Conservation (phyloP, 2,888 invertebrate species). For the Aplocera efformata region DNA sequence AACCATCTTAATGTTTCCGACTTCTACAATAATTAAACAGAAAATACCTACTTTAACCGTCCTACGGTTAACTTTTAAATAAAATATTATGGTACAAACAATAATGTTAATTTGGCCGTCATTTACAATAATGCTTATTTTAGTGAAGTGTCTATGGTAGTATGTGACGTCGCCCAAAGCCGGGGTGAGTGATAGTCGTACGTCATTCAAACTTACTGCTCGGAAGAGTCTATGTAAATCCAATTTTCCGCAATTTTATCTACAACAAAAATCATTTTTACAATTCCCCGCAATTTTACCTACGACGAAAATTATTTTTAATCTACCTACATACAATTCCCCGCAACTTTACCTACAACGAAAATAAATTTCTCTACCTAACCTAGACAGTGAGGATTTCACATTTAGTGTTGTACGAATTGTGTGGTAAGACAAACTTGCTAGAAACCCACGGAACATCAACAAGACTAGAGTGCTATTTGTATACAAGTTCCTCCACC, state of each 20-base stretch:
- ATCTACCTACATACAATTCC: too few relatives aligned
- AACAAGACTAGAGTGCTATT: too few relatives aligned
- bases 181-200: too few relatives aligned
- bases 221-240: conserved; percentile 45
- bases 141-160: too few relatives aligned
- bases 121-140: background rate
- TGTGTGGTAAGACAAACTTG: too few relatives aligned
- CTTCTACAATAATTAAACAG: too few relatives aligned
- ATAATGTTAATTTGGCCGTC: conserved; percentile 15
- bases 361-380: too few relatives aligned
- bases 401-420: too few relatives aligned
- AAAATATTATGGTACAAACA: conserved; percentile 6
- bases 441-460: too few relatives aligned
- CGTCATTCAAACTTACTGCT: conserved; percentile 46
- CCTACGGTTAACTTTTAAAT: conserved; percentile 12
- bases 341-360: conserved; percentile 49
- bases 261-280: conserved; percentile 46
- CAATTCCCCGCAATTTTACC: conserved; percentile 36
- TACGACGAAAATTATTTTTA: conserved; percentile 47
- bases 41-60: conserved; percentile 5
- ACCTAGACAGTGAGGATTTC: too few relatives aligned
- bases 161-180: too few relatives aligned
- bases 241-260: conserved; percentile 46
- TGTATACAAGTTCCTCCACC: too few relatives aligned
- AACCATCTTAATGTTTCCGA: background rate